Conservation (phyloP, 2,113 vertebrate genomes). For the Piaya cayana region DNA sequence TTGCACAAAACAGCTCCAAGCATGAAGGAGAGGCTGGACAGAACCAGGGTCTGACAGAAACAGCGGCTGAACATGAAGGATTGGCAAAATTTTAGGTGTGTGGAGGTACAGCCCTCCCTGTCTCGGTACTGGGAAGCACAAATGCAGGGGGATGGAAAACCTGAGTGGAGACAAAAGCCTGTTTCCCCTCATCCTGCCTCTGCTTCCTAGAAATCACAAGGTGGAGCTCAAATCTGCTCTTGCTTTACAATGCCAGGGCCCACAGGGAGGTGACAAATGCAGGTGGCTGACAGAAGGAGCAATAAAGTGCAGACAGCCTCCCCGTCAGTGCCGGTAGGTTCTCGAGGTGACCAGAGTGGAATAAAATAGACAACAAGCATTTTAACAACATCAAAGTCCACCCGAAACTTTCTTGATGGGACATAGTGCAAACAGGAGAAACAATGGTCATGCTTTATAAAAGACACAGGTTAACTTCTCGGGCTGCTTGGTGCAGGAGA, state of each 20-base stretch:
- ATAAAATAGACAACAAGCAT: background rate
- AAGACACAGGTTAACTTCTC: background rate
- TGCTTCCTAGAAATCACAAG: background rate
- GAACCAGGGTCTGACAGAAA: background rate
- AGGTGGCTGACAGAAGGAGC: background rate
- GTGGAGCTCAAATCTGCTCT: background rate
- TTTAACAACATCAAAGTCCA: conserved; percentile 1
- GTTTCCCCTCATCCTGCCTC: background rate
- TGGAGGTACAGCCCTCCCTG: background rate
- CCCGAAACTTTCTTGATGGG: background rate
- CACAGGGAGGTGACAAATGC: background rate
- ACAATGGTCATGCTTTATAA: conserved; percentile 29
- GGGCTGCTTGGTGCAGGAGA: background rate
- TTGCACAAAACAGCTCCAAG: background rate
- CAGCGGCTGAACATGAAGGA: background rate
- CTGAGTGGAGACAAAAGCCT: accelerated
- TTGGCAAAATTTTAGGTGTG: accelerated
- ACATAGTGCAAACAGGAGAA: conserved; percentile 43
- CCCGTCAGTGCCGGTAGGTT: background rate
- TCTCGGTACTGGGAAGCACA: background rate
- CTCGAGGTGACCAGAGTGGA: background rate
- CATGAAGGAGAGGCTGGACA: accelerated
- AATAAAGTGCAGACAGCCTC: background rate
- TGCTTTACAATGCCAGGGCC: background rate
- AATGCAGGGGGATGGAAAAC: background rate